A percentile compares a stretch with the other conserved stretches of the same genome.
Conservation (phyloP, 2,888 invertebrate species). For the Euphydryas editha region DNA sequence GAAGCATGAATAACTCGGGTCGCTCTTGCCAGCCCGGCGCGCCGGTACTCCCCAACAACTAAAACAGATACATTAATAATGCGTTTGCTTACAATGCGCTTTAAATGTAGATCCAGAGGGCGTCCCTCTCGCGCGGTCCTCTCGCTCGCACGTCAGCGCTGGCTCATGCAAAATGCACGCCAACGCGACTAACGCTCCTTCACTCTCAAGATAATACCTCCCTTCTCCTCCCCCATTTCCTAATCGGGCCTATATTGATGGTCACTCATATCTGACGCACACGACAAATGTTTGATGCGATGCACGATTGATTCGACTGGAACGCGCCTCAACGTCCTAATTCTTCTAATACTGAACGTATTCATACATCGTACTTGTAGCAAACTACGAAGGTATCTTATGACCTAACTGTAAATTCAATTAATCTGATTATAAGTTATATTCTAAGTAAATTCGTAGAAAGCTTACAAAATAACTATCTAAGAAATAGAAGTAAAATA, state of each 20-base stretch:
- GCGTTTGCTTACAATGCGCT: conserved; percentile 83
- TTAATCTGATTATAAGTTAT: too few relatives aligned
- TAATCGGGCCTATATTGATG: conserved; percentile 56
- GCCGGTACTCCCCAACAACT: conserved; percentile 77
- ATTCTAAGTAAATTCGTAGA: too few relatives aligned
- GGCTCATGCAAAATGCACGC: conserved; percentile 78
- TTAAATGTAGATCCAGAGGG: conserved; percentile 80
- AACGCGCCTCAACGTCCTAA: background rate
- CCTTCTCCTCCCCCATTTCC: conserved; percentile 46
- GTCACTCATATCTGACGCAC: conserved; percentile 47
- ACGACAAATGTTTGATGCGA: conserved; percentile 29
- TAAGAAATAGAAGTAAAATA: background rate
- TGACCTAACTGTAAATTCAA: too few relatives aligned
- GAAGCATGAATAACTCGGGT: conserved; percentile 73
- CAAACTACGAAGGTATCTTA: too few relatives aligned
- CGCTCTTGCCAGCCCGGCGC: conserved; percentile 70
- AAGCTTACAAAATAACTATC: background rate
- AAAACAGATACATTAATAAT: conserved; percentile 83
- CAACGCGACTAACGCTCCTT: conserved; percentile 66
- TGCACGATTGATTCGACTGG: conserved; percentile 24
- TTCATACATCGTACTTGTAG: too few relatives aligned
- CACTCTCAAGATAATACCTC: conserved; percentile 73
- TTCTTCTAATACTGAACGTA: background rate
- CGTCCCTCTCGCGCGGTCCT: conserved; percentile 57
- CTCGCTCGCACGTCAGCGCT: conserved; percentile 60